Conservation (phyloP, 2,113 vertebrate genomes). For the Caranx melampygus region DNA sequence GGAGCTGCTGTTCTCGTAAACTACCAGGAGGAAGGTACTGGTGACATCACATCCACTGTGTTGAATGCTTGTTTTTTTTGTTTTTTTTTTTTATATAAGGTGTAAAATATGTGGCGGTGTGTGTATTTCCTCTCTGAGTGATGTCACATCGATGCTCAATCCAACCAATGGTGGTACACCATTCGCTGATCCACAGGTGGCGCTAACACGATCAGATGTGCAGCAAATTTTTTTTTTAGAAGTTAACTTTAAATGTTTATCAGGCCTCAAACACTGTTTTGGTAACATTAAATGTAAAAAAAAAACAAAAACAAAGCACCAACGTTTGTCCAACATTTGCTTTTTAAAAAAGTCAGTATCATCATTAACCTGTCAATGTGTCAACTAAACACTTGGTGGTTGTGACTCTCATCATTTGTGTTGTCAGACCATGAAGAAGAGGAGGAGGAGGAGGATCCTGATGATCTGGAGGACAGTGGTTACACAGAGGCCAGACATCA, state of each 20-base stretch:
- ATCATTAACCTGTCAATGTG: background rate
- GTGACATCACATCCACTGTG: background rate
- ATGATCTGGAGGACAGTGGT: slow-evolving; percentile 51
- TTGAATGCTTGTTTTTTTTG: background rate
- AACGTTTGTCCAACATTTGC: too few relatives aligned
- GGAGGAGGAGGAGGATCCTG: slow-evolving; percentile 18
- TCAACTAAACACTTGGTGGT: background rate
- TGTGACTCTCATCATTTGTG: slow-evolving; percentile 1
- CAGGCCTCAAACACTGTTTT: background rate
- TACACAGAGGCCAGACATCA: slow-evolving; percentile 19
- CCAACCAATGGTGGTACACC: background rate
- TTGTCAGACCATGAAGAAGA: slow-evolving; percentile 61
- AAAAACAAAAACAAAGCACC: too few relatives aligned
- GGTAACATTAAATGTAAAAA: background rate
- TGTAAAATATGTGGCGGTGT: background rate
- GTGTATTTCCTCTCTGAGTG: background rate
- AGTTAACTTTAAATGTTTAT: background rate
- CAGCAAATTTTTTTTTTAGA: background rate
- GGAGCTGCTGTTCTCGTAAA: slow-evolving; percentile 80
- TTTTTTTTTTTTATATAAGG: background rate
- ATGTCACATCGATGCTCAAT: too few relatives aligned
- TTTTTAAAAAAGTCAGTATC: background rate
- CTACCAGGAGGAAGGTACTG: slow-evolving; percentile 53
- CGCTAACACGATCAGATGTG: background rate
- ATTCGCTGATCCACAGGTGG: background rate